A percentile compares a stretch with the other conserved stretches of the same genome.
Evolutionary conservation across 2,113 vertebrate species (phyloP).

Genomic region (Dicentrarchus labrax): DNA sequence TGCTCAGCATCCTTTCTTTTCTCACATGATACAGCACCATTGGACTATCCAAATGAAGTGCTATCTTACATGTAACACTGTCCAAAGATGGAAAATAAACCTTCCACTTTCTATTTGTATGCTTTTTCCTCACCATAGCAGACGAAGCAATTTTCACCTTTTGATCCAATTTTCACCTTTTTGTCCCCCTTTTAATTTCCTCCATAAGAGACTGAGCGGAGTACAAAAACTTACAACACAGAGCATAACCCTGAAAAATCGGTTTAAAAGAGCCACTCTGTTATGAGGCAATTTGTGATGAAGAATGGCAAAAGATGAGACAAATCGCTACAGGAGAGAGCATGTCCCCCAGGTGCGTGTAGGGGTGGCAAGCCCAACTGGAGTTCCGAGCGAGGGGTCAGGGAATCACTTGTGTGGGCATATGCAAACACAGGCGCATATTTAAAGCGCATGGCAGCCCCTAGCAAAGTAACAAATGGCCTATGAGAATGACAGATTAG

Average conservation of each 20-base stretch:
- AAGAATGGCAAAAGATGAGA: constrained; percentile 23
- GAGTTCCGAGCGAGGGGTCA: constrained; percentile 31
- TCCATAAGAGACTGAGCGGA: neutral
- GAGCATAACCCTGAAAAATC: constrained; percentile 21
- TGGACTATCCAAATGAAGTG: constrained; percentile 30
- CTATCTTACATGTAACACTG: constrained; percentile 20
- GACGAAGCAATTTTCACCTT: constrained; percentile 56
- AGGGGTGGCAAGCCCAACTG: constrained; percentile 31
- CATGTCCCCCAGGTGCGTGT: constrained; percentile 27
- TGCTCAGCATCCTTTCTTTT: constrained; percentile 4
- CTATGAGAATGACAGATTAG: constrained; percentile 72
- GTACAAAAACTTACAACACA: neutral
- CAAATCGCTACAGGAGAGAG: constrained; percentile 53
- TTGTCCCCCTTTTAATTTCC: constrained; percentile 2
- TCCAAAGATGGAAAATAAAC: constrained; percentile 10
- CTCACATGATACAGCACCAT: constrained; percentile 27
- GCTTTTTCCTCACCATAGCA: constrained; percentile 10
- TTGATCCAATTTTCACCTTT: constrained; percentile 48
- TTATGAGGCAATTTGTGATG: constrained; percentile 8
- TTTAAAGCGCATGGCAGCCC: constrained; percentile 32
- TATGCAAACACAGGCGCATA: constrained; percentile 41
- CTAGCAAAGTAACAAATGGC: constrained; percentile 61
- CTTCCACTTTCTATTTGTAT: neutral
- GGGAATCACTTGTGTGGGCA: constrained; percentile 56
- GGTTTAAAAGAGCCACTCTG: neutral